Conservation (phyloP, 2,113 vertebrate genomes). For the Thamnophis sirtalis region DNA sequence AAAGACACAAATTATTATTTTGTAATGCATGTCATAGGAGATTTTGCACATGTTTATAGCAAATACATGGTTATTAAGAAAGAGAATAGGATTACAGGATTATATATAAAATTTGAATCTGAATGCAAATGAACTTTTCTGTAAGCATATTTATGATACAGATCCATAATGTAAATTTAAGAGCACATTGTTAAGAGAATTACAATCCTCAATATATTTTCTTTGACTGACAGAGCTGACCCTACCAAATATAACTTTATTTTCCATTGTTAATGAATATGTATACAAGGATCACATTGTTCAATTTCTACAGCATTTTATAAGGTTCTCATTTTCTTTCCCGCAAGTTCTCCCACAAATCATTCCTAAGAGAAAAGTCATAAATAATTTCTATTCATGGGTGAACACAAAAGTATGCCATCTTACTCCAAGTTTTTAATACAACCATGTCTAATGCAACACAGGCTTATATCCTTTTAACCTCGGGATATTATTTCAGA, state of each 20-base stretch:
- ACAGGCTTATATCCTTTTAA: not conserved
- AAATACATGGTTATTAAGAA: not conserved
- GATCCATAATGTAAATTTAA: not conserved
- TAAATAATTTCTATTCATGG: not conserved
- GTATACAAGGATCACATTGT: not conserved
- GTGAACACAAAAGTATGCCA: not conserved
- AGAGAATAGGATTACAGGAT: not conserved
- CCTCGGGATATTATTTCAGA: not conserved
- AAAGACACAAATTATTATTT: not conserved
- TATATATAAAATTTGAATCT: not conserved
- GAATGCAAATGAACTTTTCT: not conserved
- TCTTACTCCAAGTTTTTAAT: not conserved
- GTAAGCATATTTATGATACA: not conserved
- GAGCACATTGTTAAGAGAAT: not conserved
- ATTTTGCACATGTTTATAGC: slow-evolving; percentile 1
- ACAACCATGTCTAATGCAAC: not conserved
- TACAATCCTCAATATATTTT: not conserved
- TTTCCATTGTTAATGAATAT: not conserved
- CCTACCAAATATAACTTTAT: not conserved
- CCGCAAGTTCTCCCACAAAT: not conserved
- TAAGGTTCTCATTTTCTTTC: not conserved
- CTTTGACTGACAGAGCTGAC: not conserved
- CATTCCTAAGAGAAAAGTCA: not conserved
- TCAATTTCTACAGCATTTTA: not conserved
- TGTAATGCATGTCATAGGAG: slow-evolving; percentile 1